Evolutionary conservation across 2,888 invertebrate genomes (phyloP).

Genomic region (Campoplex capitator): DNA sequence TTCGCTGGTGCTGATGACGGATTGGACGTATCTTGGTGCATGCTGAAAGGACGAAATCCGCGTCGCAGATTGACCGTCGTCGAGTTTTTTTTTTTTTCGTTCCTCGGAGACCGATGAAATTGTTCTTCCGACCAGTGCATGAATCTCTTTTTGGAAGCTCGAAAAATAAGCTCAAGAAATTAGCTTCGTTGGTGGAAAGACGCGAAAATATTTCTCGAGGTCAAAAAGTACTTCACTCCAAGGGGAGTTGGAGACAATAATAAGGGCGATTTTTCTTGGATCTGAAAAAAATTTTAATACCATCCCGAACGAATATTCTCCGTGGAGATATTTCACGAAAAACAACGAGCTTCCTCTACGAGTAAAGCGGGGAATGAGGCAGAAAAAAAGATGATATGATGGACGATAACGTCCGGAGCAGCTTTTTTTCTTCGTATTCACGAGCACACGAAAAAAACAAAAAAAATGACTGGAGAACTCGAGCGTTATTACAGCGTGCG

Average conservation of each 20-base stretch:
- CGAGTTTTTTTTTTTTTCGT: background rate
- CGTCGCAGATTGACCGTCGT: background rate
- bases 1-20: constrained; percentile 61
- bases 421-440: constrained; percentile 44
- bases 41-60: constrained; percentile 8
- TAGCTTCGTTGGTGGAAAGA: background rate
- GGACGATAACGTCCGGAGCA: constrained; percentile 54
- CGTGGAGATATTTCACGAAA: constrained; percentile 22
- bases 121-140: background rate
- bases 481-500: constrained; percentile 43
- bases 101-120: background rate
- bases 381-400: constrained; percentile 44
- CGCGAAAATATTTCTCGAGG: background rate
- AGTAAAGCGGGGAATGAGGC: background rate
- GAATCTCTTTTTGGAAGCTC: background rate
- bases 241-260: background rate
- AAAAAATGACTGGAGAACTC: constrained; percentile 35
- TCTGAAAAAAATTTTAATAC: background rate
- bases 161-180: background rate
- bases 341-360: constrained; percentile 29
- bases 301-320: background rate
- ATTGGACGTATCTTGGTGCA: constrained; percentile 31
- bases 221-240: background rate
- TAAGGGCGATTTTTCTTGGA: background rate
- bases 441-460: background rate